phyloP scores from a whole-genome alignment of 2,797 vertebrate genomes.

The Pygocentrus nattereri region DNA sequence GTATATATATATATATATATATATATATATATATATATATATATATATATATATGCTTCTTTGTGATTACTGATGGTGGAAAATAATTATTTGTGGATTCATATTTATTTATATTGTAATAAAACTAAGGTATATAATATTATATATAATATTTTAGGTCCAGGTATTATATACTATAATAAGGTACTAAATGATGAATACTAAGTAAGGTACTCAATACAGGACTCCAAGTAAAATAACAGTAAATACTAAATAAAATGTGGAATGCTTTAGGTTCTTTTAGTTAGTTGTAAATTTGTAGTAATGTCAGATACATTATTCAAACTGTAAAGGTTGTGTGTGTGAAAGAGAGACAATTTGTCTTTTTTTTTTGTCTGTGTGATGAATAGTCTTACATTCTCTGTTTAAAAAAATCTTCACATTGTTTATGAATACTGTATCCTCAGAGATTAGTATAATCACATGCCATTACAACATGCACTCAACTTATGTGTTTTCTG shows the following conservation, averaged over 20 bases:
- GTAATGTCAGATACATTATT: background rate
- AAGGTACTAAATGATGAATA: no score
- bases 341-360: background rate
- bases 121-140: no score
- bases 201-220: no score
- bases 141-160: no score
- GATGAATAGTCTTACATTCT: background rate
- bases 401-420: background rate
- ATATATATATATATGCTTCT: background rate
- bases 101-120: no score
- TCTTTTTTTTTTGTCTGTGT: background rate
- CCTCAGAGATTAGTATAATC: slow-evolving; percentile 5
- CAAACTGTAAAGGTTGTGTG: background rate
- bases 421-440: background rate
- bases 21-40: background rate
- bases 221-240: no score
- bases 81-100: no score
- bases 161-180: no score
- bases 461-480: slow-evolving; percentile 8
- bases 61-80: no score
- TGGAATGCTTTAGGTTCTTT: background rate
- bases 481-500: slow-evolving; percentile 11
- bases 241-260: no score
- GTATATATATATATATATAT: background rate
- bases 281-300: background rate